phyloP scores from a whole-genome alignment of 1,140 invertebrate genomes.

The Orius laevigatus region DNA sequence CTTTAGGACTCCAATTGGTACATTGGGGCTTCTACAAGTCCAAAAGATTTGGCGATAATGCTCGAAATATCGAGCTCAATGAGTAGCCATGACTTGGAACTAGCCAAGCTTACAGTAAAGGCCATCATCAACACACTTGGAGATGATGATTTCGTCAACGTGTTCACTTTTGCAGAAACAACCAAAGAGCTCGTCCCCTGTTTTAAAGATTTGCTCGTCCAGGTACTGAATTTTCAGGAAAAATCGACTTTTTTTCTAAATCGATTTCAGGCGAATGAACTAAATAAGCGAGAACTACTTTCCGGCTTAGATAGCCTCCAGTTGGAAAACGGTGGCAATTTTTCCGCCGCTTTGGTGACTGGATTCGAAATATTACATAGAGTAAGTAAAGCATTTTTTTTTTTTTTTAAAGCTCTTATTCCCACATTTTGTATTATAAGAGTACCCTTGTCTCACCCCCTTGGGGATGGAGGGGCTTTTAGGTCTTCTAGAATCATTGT shows the following conservation, averaged over 20 bases:
- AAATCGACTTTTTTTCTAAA: no score
- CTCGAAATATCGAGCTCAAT: constrained; percentile 80
- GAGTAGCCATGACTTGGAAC: constrained; percentile 62
- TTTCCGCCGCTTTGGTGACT: constrained; percentile 71
- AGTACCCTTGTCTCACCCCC: no score
- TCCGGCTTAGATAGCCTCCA: constrained; percentile 46
- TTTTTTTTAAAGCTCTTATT: no score
- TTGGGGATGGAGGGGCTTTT: no score
- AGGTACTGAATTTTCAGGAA: constrained; percentile 21
- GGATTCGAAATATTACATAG: constrained; percentile 84
- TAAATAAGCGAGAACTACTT: constrained; percentile 73
- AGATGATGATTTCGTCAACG: constrained; percentile 92
- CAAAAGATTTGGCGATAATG: constrained; percentile 87
- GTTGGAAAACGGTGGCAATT: constrained; percentile 72
- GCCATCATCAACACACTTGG: constrained; percentile 86
- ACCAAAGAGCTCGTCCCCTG: constrained; percentile 65
- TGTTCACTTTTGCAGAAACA: constrained; percentile 65
- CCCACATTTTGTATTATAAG: no score
- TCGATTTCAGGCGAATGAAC: constrained; percentile 52
- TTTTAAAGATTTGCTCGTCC: constrained; percentile 72
- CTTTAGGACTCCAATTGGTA: constrained; percentile 83
- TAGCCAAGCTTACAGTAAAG: constrained; percentile 69
- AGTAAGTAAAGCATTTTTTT: constrained; percentile 39
- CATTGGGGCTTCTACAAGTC: constrained; percentile 85
- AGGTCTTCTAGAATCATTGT: no score